A percentile compares a stretch with the other conserved stretches of the same genome.
phyloP scores from a whole-genome alignment of 2,888 invertebrate genomes.

The Tanypteryx hageni region DNA sequence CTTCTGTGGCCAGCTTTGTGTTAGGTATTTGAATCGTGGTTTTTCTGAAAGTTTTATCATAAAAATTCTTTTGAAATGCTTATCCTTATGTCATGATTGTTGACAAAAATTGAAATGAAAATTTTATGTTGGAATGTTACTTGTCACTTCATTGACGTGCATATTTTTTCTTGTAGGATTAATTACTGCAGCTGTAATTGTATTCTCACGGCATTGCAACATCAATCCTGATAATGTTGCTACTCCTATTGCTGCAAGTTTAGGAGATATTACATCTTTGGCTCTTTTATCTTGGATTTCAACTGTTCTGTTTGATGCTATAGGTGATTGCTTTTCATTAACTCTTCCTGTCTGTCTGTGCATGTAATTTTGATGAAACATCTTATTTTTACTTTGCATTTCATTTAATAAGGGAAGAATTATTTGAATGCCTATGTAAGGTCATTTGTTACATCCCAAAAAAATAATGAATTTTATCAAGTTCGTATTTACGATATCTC shows the following conservation, averaged over 20 bases:
- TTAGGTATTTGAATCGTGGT: constrained; percentile 75
- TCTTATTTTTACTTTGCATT: too few relatives aligned
- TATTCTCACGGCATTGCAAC: constrained; percentile 82
- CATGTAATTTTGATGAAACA: too few relatives aligned
- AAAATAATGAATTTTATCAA: too few relatives aligned
- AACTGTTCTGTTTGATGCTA: constrained; percentile 78
- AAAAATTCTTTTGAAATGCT: too few relatives aligned
- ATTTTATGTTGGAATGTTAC: neutral
- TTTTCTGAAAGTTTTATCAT: neutral
- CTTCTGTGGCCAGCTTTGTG: constrained; percentile 85
- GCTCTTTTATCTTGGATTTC: constrained; percentile 80
- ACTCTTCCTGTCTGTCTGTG: too few relatives aligned
- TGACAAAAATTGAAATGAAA: neutral
- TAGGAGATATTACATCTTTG: constrained; percentile 87
- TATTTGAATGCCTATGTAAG: too few relatives aligned
- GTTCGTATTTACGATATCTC: too few relatives aligned
- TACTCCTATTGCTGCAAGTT: constrained; percentile 88
- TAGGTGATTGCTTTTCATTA: constrained; percentile 74
- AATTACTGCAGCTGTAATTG: constrained; percentile 85
- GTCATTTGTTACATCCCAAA: too few relatives aligned
- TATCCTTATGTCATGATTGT: constrained; percentile 44
- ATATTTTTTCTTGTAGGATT: constrained; percentile 73
- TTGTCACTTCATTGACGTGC: neutral
- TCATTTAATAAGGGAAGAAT: too few relatives aligned
- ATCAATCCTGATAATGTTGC: constrained; percentile 90